Percentiles rank a stretch among this genome's conserved stretches.
phyloP scores from a whole-genome alignment of 2,888 invertebrate species.

The Dendrolimus houi region DNA sequence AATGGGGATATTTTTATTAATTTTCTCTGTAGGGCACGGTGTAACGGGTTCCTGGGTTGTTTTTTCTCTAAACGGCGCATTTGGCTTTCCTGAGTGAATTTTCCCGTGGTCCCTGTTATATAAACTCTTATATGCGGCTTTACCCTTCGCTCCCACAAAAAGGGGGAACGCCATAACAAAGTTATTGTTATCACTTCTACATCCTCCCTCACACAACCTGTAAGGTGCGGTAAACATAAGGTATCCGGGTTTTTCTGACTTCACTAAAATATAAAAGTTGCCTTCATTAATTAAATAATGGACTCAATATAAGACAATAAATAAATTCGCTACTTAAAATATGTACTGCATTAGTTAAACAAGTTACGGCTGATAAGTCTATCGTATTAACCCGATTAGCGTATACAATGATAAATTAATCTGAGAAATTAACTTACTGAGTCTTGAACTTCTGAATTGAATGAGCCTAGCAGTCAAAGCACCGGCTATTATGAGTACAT shows the following conservation, averaged over 20 bases:
- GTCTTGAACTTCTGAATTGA: too few relatives aligned
- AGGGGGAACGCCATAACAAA: conserved; percentile 44
- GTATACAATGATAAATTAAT: too few relatives aligned
- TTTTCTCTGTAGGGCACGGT: conserved; percentile 11
- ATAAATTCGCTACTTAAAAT: too few relatives aligned
- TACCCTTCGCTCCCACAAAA: conserved; percentile 33
- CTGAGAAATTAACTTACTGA: too few relatives aligned
- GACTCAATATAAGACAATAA: too few relatives aligned
- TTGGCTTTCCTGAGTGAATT: conserved; percentile 11
- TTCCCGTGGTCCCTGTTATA: conserved; percentile 28
- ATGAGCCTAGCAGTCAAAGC: too few relatives aligned
- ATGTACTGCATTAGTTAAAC: too few relatives aligned
- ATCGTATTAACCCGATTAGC: too few relatives aligned
- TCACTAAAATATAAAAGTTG: conserved; percentile 37
- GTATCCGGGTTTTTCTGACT: conserved; percentile 23
- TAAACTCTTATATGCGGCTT: conserved; percentile 20
- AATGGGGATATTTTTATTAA: background rate
- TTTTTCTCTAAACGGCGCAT: conserved; percentile 31
- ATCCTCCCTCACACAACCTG: conserved; percentile 42
- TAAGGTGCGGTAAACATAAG: conserved; percentile 57
- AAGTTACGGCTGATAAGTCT: too few relatives aligned
- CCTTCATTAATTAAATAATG: background rate
- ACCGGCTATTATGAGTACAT: too few relatives aligned
- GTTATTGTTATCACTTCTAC: conserved; percentile 21
- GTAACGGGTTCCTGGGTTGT: conserved; percentile 21